A percentile compares a stretch with the other conserved stretches of the same genome.
Conservation (phyloP, 2,888 invertebrate genomes). For the Apomyelois bistriatella region DNA sequence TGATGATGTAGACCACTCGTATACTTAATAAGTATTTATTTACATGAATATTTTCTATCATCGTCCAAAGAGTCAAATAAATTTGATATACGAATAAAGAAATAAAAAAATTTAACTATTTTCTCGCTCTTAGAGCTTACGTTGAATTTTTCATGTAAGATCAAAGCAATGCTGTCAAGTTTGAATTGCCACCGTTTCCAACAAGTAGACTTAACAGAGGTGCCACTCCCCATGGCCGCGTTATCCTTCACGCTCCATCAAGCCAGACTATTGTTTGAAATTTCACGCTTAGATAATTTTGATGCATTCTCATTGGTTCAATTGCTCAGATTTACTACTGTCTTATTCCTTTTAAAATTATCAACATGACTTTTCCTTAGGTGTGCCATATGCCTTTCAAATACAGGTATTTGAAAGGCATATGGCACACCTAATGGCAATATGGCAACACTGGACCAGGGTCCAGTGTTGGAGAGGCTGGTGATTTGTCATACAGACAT, state of each 20-base stretch:
- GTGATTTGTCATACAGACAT: too few relatives aligned
- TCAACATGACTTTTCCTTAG: too few relatives aligned
- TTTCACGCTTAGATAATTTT: slow-evolving; percentile 26
- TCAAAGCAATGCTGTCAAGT: slow-evolving; percentile 8
- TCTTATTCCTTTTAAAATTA: not conserved
- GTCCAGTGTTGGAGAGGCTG: too few relatives aligned
- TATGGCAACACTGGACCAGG: too few relatives aligned
- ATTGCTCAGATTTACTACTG: not conserved
- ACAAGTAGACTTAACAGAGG: not conserved
- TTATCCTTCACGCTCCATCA: slow-evolving; percentile 21
- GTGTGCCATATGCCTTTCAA: too few relatives aligned
- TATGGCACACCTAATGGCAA: too few relatives aligned
- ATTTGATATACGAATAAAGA: not conserved
- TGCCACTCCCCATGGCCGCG: slow-evolving; percentile 12
- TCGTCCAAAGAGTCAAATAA: not conserved
- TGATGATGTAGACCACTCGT: not conserved
- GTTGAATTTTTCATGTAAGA: slow-evolving; percentile 7
- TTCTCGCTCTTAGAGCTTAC: not conserved
- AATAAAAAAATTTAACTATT: not conserved
- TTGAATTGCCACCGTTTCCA: not conserved
- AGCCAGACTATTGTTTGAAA: slow-evolving; percentile 26
- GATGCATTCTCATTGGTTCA: slow-evolving; percentile 6
- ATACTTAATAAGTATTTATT: not conserved
- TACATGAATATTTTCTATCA: not conserved
- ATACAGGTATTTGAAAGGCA: too few relatives aligned